phyloP scores from a whole-genome alignment of 2,113 vertebrate genomes.

The Grammomys dolichurus region DNA sequence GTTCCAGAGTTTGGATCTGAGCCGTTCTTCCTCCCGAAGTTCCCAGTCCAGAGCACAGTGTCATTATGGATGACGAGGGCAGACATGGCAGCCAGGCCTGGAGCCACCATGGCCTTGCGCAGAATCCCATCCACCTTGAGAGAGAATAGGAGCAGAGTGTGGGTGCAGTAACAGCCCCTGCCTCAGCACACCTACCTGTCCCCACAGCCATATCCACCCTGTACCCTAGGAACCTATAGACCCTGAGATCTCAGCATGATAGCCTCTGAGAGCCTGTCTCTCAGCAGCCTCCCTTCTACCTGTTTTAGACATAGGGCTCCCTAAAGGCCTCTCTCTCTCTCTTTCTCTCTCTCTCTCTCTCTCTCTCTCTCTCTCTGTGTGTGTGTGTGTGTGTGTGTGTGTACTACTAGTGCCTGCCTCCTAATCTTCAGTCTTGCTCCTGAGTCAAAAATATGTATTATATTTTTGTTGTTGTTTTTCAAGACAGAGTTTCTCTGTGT shows the following conservation, averaged over 20 bases:
- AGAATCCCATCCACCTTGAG: slow-evolving; percentile 91
- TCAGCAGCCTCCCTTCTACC: background rate
- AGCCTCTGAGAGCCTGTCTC: fast-evolving
- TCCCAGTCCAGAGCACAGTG: slow-evolving; percentile 95
- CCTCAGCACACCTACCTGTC: background rate
- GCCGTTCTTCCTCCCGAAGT: slow-evolving; percentile 93
- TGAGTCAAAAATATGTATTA: background rate
- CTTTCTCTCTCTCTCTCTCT: too few species aligned
- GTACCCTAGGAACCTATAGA: background rate
- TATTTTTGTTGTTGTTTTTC: background rate
- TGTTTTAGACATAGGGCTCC: background rate
- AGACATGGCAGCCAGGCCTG: slow-evolving; percentile 91
- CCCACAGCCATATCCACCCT: background rate
- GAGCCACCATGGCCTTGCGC: slow-evolving; percentile 85
- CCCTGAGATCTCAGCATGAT: background rate
- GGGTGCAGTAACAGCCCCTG: background rate
- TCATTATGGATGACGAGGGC: slow-evolving; percentile 94
- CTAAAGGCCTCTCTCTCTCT: background rate
- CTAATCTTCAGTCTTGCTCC: background rate
- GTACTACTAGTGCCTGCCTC: background rate
- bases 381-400: background rate
- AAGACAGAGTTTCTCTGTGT: background rate
- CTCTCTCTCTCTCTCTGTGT: too few species aligned
- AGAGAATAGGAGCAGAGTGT: fast-evolving
- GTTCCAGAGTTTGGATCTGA: slow-evolving; percentile 89